Conservation (phyloP, 2,888 invertebrate genomes). For the Amphimallon solstitiale region DNA sequence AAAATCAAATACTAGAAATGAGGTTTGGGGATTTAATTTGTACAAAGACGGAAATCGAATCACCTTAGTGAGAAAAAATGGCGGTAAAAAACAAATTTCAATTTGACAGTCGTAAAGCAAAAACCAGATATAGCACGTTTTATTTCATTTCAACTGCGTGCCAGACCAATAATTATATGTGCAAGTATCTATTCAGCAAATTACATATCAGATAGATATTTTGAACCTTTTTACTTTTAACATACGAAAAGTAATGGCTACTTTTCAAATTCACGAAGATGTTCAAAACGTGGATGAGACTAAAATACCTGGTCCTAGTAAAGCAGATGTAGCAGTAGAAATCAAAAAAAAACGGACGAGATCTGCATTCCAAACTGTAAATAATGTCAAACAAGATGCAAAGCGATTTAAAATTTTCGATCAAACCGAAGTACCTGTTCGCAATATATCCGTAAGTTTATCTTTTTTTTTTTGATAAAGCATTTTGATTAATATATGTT, state of each 20-base stretch:
- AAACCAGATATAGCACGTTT: neutral
- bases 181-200: neutral
- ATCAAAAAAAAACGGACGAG: conserved; percentile 34
- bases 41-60: conserved; percentile 11
- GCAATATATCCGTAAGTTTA: conserved; percentile 16
- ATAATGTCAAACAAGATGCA: conserved; percentile 15
- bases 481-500: neutral
- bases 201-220: too few relatives aligned
- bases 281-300: conserved; percentile 41
- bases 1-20: neutral
- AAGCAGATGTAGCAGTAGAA: conserved; percentile 29
- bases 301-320: conserved; percentile 36
- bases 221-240: too few relatives aligned
- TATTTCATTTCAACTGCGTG: neutral
- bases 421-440: neutral
- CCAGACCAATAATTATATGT: neutral
- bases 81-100: conserved; percentile 30
- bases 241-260: conserved; percentile 49
- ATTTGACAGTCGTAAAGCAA: conserved; percentile 6
- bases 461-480: neutral
- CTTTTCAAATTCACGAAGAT: conserved; percentile 53
- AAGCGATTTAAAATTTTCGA: conserved; percentile 30
- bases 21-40: conserved; percentile 4
- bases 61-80: conserved; percentile 10
- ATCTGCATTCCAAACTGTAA: conserved; percentile 19